Base-by-base conservation (phyloP, 2,797 vertebrate genomes). In the Emydoidea blandingii region DNA sequence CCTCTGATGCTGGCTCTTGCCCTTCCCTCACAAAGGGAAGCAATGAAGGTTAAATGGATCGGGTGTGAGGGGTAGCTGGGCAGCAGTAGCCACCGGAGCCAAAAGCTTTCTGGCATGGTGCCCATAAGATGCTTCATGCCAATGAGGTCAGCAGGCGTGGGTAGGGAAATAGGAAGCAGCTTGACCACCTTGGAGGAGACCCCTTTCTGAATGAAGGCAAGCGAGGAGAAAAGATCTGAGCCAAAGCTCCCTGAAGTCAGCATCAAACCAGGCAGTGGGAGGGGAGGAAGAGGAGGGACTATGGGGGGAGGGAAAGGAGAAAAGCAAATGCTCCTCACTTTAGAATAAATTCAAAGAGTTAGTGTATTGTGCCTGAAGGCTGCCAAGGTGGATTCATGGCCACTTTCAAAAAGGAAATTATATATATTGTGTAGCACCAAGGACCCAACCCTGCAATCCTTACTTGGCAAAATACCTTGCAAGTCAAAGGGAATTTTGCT, bases 51-150 rank as follows among this genome's bases (percentile, higher is more conserved):
- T 37, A 86, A 68, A 59, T 3, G 4, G 41, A 79, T 19, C n/a
- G 53, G 52, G 85, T 3, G 5, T 25, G 65, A 1, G 27, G 86
- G 62, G 2, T 54, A 29, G 31, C 34, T 1, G 1, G 12, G 76
- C 65, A 37, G 16, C 34, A 68, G 9, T 19, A 37, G 9, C n/a
- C n/a, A 65, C n/a, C 19, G 5, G n/a, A 68, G 9, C 8, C 65
- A n/a, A 68, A 5, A 18, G n/a, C 65, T 74, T 90, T 79, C 41
- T 49, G 83, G 62, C n/a, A 81, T 83, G 88, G 91, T 85, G 2
- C 2, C 0, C 59, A 41, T 44, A 79, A 47, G 14, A 2, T 56
- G 74, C 68, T 87, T 85, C 52, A 6, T 0, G 0, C 89, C 59
- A 29, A 29, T 44, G 18, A 52, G 59, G n/a, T n/a, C n/a, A n/a